Conservation (phyloP, 2,888 invertebrate genomes). For the Metalampra italica region DNA sequence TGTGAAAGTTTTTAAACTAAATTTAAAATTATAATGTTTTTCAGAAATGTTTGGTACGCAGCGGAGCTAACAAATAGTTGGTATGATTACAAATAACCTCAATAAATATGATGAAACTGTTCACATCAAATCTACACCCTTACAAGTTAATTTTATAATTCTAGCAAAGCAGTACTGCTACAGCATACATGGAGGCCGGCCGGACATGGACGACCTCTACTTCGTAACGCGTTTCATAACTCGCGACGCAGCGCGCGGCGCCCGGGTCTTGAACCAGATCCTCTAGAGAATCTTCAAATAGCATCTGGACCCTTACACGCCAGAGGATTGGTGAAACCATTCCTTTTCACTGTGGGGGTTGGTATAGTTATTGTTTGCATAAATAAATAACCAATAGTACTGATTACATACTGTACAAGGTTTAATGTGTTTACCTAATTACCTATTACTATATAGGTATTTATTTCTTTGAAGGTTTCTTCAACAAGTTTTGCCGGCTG, state of each 20-base stretch:
- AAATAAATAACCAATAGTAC: neutral
- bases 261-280: conserved; percentile 44
- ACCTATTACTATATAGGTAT: too few relatives aligned
- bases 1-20: neutral
- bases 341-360: conserved; percentile 82
- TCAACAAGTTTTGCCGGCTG: neutral
- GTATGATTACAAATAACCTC: conserved; percentile 31
- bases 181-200: conserved; percentile 17
- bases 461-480: neutral
- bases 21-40: conserved; percentile 51
- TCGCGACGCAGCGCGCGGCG: conserved; percentile 40
- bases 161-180: conserved; percentile 28
- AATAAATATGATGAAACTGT: neutral
- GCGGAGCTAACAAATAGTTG: conserved; percentile 56
- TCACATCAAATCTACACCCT: neutral
- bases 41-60: conserved; percentile 58
- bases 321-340: conserved; percentile 77
- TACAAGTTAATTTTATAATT: conserved; percentile 7
- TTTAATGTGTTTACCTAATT: too few relatives aligned
- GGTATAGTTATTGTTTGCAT: conserved; percentile 49
- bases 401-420: too few relatives aligned
- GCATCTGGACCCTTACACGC: conserved; percentile 62
- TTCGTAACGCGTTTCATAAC: conserved; percentile 58
- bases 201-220: conserved; percentile 36
- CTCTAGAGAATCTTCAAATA: conserved; percentile 57